Percentiles rank a stretch among this genome's conserved stretches.
These are phyloP conservation scores for Chunga burmeisteri DNA, from an alignment of 2,113 vertebrate genomes.

Conservation along the genomic window DNA sequence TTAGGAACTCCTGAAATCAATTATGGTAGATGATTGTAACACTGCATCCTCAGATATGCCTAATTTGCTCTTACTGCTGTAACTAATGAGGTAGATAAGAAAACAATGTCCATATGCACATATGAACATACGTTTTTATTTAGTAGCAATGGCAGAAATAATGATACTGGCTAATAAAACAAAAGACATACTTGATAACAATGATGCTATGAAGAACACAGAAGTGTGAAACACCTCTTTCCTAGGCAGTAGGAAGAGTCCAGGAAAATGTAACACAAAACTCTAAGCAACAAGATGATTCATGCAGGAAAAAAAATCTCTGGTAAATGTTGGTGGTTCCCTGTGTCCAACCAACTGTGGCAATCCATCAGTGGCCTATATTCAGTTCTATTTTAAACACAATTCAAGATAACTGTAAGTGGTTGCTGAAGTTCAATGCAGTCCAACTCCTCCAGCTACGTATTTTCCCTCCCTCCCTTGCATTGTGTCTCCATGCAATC, in stretches of 20 bases:
- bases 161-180: neutral
- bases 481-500: neutral
- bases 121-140: neutral
- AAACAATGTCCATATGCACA: neutral
- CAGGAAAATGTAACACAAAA: neutral
- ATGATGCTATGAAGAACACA: neutral
- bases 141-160: slow-evolving; percentile 10
- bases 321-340: neutral
- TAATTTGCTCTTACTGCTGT: slow-evolving; percentile 68
- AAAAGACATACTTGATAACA: neutral
- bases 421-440: neutral
- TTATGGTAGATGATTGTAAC: slow-evolving; percentile 60
- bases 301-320: neutral
- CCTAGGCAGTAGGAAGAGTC: neutral
- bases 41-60: slow-evolving; percentile 55
- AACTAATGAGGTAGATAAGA: slow-evolving; percentile 53
- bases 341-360: neutral
- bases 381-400: neutral
- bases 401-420: neutral
- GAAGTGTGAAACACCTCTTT: neutral
- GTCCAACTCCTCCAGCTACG: neutral
- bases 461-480: neutral
- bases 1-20: slow-evolving; percentile 58
- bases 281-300: neutral
- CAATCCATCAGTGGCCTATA: neutral